Conservation (phyloP, 64 coral and sea anemone species). For the Anthopleura sola region DNA sequence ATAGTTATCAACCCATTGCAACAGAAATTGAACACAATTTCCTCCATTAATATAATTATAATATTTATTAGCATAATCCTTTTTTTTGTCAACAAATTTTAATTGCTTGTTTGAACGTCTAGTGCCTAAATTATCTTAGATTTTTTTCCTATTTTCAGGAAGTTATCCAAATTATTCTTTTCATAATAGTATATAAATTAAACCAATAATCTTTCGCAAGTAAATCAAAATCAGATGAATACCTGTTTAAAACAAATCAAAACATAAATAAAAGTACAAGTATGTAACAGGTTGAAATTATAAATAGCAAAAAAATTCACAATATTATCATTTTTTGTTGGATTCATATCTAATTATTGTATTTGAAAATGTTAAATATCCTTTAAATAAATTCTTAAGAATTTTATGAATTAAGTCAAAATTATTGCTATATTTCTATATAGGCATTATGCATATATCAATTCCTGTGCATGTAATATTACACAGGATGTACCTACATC, state of each 20-base stretch:
- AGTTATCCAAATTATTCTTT: background rate
- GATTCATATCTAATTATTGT: background rate
- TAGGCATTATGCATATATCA: background rate
- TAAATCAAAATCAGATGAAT: background rate
- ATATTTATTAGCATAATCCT: background rate
- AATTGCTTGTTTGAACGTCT: background rate
- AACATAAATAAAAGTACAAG: background rate
- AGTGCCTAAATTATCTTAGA: too few species aligned
- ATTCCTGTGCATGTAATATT: background rate
- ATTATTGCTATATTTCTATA: background rate
- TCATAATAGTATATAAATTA: background rate
- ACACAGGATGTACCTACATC: background rate
- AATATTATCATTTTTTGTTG: background rate
- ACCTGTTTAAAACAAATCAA: background rate
- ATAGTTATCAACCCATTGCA: too few species aligned
- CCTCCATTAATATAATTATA: too few species aligned
- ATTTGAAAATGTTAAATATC: background rate
- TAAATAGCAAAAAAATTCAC: background rate
- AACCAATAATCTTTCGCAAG: background rate
- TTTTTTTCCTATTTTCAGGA: too few species aligned
- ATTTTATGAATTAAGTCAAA: background rate
- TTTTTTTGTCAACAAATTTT: background rate
- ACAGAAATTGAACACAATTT: too few species aligned
- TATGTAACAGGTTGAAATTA: conserved; percentile 4
- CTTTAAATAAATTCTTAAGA: background rate